phyloP scores from a whole-genome alignment of 2,113 vertebrate genomes.

The Gavialis gangeticus region DNA sequence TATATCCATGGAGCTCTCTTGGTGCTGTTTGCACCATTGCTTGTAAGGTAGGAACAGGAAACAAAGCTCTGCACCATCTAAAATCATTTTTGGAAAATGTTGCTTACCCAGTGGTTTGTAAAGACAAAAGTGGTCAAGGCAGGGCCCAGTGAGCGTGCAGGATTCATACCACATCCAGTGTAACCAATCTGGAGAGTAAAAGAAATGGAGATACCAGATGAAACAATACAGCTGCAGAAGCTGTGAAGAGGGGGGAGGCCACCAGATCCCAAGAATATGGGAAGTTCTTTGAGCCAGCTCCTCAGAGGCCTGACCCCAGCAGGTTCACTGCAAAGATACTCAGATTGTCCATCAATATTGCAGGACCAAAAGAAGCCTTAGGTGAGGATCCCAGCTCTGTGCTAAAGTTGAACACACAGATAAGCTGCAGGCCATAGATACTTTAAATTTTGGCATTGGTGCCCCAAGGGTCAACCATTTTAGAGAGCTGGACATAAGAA shows the following conservation, averaged over 20 bases:
- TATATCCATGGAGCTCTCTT: not conserved
- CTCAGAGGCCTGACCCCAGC: too few relatives aligned
- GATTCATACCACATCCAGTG: constrained; percentile 38
- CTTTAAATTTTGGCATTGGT: too few relatives aligned
- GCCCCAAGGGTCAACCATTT: too few relatives aligned
- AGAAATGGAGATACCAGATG: accelerated
- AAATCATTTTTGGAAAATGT: not conserved
- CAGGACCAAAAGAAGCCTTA: not conserved
- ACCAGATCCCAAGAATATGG: not conserved
- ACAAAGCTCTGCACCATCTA: not conserved
- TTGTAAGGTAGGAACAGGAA: not conserved
- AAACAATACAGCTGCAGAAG: not conserved
- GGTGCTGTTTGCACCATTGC: not conserved
- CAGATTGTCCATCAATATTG: not conserved
- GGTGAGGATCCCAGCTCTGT: accelerated
- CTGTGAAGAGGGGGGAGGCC: not conserved
- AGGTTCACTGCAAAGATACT: not conserved
- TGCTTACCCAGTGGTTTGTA: constrained; percentile 2
- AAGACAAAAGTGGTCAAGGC: constrained; percentile 34
- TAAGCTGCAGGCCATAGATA: not conserved
- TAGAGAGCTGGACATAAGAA: not conserved
- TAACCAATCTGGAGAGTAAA: constrained; percentile 2
- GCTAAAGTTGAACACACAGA: not conserved
- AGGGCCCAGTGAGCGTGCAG: constrained; percentile 34
- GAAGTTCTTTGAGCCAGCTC: not conserved